Evolutionary conservation across 2,888 invertebrate genomes (phyloP).

Genomic region (Marronus borbonicus): DNA sequence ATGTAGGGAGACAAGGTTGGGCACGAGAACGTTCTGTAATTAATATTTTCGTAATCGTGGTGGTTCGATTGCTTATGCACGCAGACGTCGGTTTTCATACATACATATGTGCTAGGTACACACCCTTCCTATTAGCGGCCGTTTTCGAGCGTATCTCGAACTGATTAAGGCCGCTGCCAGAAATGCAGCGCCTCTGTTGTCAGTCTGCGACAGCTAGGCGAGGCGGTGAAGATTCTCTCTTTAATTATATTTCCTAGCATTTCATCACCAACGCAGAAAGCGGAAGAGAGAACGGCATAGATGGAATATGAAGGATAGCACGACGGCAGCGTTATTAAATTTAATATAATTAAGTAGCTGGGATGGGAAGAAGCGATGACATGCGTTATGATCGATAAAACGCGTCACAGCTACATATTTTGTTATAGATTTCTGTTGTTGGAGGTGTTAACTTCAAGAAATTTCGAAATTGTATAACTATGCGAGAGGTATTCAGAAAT

Average conservation of each 20-base stretch:
- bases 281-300: neutral
- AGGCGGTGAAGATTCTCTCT: neutral
- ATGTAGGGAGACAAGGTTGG: too few species aligned
- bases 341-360: conserved; percentile 7
- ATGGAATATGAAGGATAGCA: neutral
- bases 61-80: too few species aligned
- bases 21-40: too few species aligned
- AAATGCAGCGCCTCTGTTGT: neutral
- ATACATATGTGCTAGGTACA: neutral
- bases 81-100: too few species aligned
- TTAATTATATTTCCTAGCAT: conserved; percentile 7
- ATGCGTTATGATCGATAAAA: neutral
- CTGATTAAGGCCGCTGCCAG: neutral
- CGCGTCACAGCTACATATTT: too few species aligned
- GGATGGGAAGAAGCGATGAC: neutral
- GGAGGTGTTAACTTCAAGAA: too few species aligned
- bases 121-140: conserved; percentile 7
- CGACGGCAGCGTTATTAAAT: neutral
- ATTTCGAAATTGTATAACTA: too few species aligned
- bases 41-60: too few species aligned
- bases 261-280: too few species aligned
- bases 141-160: conserved; percentile 18
- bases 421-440: too few species aligned
- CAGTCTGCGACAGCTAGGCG: too few species aligned
- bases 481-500: too few species aligned